Percentiles rank a stretch among this genome's conserved stretches.
Conservation (phyloP, 2,888 invertebrate genomes). For the Drymonia ruficornis region DNA sequence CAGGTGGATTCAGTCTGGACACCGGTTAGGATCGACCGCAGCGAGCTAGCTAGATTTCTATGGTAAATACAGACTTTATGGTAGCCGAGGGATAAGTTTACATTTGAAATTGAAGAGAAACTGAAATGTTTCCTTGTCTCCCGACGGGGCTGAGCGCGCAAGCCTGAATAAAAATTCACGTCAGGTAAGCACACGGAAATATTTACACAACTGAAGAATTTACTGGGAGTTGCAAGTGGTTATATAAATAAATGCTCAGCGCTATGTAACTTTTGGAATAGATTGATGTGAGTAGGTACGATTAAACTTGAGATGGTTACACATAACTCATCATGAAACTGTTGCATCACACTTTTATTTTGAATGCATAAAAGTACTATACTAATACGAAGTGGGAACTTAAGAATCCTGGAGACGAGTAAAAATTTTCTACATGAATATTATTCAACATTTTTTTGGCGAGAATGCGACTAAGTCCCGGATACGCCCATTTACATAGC, state of each 20-base stretch:
- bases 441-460: constrained; percentile 69
- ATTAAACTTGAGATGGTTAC: neutral
- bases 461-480: constrained; percentile 78
- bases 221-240: constrained; percentile 53
- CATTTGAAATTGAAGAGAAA: constrained; percentile 83
- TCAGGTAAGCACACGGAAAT: constrained; percentile 72
- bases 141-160: constrained; percentile 63
- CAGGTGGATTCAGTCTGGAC: constrained; percentile 78
- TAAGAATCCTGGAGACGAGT: constrained; percentile 42
- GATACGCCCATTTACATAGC: constrained; percentile 83
- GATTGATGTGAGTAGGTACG: constrained; percentile 26
- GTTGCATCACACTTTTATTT: neutral
- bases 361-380: neutral
- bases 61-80: constrained; percentile 84
- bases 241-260: constrained; percentile 57
- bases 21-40: constrained; percentile 76
- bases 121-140: constrained; percentile 79
- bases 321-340: neutral
- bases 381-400: constrained; percentile 13
- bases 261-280: constrained; percentile 36
- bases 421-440: constrained; percentile 50
- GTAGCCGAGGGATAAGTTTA: constrained; percentile 82
- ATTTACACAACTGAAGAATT: constrained; percentile 73
- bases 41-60: constrained; percentile 77
- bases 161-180: constrained; percentile 78